Conservation (phyloP, 2,888 invertebrate species). For the Cephus nigrinus region DNA sequence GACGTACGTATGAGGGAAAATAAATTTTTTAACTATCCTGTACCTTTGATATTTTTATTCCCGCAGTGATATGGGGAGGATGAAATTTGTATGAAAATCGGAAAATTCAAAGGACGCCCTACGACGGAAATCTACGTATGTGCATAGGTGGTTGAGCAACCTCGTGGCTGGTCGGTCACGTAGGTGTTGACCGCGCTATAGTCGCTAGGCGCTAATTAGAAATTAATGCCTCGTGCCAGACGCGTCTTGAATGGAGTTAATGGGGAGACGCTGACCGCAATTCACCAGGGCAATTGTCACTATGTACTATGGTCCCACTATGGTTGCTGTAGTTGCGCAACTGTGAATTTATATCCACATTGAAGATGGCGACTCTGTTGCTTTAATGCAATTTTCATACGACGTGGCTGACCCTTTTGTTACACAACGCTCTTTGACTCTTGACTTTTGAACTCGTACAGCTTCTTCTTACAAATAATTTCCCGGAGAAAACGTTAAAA, state of each 20-base stretch:
- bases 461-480: neutral
- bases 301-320: neutral
- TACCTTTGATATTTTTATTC: no score
- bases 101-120: slow-evolving; percentile 9
- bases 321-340: neutral
- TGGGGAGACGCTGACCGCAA: slow-evolving; percentile 38
- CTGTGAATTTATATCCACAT: neutral
- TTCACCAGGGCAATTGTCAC: slow-evolving; percentile 30
- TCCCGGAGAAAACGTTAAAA: neutral
- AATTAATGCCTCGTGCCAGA: slow-evolving; percentile 49
- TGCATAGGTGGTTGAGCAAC: slow-evolving; percentile 15
- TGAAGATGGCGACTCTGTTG: neutral
- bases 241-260: slow-evolving; percentile 52
- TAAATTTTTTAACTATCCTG: no score
- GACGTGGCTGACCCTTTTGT: neutral
- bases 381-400: neutral
- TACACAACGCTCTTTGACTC: neutral
- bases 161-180: slow-evolving; percentile 32
- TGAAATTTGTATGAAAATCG: slow-evolving; percentile 15
- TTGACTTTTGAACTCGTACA: neutral
- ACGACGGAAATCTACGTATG: slow-evolving; percentile 13
- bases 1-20: no score
- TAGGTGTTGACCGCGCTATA: slow-evolving; percentile 37
- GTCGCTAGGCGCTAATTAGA: slow-evolving; percentile 55
- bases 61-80: neutral